Base-by-base conservation (phyloP, 1,140 invertebrate species). In the Elysia chlorotica region DNA sequence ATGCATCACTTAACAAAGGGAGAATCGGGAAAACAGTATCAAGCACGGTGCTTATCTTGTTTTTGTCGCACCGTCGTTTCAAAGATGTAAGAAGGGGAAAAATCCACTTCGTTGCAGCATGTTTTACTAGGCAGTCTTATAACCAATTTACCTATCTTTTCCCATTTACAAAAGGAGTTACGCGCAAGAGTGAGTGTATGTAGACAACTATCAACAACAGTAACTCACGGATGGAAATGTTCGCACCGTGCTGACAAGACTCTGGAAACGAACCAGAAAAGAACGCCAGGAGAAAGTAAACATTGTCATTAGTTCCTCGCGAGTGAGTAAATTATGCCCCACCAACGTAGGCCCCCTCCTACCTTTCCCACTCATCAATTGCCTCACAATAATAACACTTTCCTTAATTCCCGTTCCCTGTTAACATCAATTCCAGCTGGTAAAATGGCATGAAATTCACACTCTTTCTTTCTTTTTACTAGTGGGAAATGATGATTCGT, bases 291-390 rank as follows among this genome's bases (percentile, higher is more conserved):
- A 48, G n/a, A 48, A 48, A 48, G 41, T 48, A 48, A 48, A 48
- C 41, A n/a, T n/a, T n/a, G n/a, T n/a, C 41, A 48, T 48, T 48
- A 48, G 41, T 48, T 48, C n/a, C n/a, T 48, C 41, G 41, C 41
- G 10, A n/a, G 41, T n/a, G n/a, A 48, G 41, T 48, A n/a, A 48
- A 48, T 48, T n/a, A n/a, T n/a, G n/a, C n/a, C n/a, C n/a, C n/a
- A n/a, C n/a, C n/a, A n/a, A n/a, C n/a, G n/a, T n/a, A n/a, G n/a
- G n/a, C n/a, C n/a, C n/a, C n/a, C n/a, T n/a, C n/a, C n/a, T n/a
- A 48, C 41, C n/a, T 48, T 48, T 48, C 2, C 31, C 28, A 37
- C 57, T 31, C 69, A 65, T 53, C 54, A 73, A 65, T 37, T 73
- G 61, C 33, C 36, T 30, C 23, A 10, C 5, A 59, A 41, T 66